A percentile compares a stretch with the other conserved stretches of the same genome.
These are phyloP conservation scores for Cyrtodaria siliqua DNA, from an alignment of 2,888 invertebrate genomes.

Conservation along the genomic window DNA sequence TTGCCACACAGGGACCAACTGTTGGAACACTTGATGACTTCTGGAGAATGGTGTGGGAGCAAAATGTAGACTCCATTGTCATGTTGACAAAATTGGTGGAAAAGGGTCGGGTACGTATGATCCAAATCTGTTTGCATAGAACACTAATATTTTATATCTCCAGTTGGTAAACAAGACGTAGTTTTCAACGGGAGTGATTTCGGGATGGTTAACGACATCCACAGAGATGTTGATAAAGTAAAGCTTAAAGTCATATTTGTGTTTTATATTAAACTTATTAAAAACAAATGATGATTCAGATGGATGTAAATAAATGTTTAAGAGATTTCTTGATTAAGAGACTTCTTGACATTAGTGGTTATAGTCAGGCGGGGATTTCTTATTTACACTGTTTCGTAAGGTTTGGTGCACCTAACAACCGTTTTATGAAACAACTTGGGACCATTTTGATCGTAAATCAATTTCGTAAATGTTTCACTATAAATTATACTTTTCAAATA, in stretches of 20 bases:
- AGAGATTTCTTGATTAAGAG: too few species aligned
- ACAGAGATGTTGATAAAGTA: neutral
- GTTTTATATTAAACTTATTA: neutral
- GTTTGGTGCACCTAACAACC: too few species aligned
- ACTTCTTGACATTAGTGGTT: too few species aligned
- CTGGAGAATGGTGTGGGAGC: too few species aligned
- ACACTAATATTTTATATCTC: too few species aligned
- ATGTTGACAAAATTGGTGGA: conserved; percentile 91
- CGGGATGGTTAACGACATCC: neutral
- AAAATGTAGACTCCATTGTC: conserved; percentile 89
- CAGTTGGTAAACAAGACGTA: neutral
- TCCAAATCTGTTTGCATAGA: neutral
- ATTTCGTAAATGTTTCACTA: too few species aligned
- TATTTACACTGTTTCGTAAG: too few species aligned
- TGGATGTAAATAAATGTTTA: too few species aligned
- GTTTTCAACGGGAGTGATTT: neutral
- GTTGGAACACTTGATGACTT: conserved; percentile 90
- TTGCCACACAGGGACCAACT: conserved; percentile 92
- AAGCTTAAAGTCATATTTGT: neutral
- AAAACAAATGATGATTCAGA: neutral
- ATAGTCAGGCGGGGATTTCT: too few species aligned
- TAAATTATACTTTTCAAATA: too few species aligned
- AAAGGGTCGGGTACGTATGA: conserved; percentile 88
- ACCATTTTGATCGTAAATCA: too few species aligned
- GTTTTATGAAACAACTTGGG: too few species aligned